A percentile compares a stretch with the other conserved stretches of the same genome.
These are phyloP conservation scores for Orchesella flavescens DNA, from an alignment of 2,888 invertebrate genomes.

Conservation along the genomic window DNA sequence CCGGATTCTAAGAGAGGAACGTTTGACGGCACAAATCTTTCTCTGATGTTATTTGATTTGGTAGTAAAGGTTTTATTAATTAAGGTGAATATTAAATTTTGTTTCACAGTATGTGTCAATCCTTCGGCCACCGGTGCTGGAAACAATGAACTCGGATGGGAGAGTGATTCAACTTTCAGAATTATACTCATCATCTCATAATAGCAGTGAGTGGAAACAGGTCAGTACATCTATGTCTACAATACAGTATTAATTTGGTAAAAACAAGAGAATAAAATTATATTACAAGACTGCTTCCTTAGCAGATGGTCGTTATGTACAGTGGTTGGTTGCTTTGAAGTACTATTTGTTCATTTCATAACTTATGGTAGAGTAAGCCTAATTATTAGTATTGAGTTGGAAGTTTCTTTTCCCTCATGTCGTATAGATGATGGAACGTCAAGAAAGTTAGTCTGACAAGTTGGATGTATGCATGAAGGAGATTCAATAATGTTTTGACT, in stretches of 20 bases:
- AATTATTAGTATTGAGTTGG: too few relatives aligned
- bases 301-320: not conserved
- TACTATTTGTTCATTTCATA: not conserved
- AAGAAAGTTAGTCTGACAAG: too few relatives aligned
- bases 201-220: constrained; percentile 92
- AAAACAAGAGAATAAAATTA: too few relatives aligned
- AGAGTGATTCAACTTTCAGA: constrained; percentile 70
- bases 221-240: constrained; percentile 75
- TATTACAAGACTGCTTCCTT: not conserved
- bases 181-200: constrained; percentile 76
- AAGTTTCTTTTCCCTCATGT: too few relatives aligned
- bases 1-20: not conserved
- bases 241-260: too few relatives aligned
- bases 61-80: not conserved
- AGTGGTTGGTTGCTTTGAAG: too few relatives aligned
- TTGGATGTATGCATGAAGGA: too few relatives aligned
- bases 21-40: not conserved
- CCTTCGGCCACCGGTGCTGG: constrained; percentile 86
- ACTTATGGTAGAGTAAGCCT: too few relatives aligned
- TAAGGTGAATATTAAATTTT: not conserved
- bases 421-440: too few relatives aligned
- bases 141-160: constrained; percentile 77
- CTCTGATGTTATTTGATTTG: not conserved
- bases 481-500: too few relatives aligned
- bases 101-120: constrained; percentile 86